These are phyloP conservation scores for Sternarchorhynchus goeldii DNA, from an alignment of 2,797 vertebrate species.

Conservation along the genomic window DNA sequence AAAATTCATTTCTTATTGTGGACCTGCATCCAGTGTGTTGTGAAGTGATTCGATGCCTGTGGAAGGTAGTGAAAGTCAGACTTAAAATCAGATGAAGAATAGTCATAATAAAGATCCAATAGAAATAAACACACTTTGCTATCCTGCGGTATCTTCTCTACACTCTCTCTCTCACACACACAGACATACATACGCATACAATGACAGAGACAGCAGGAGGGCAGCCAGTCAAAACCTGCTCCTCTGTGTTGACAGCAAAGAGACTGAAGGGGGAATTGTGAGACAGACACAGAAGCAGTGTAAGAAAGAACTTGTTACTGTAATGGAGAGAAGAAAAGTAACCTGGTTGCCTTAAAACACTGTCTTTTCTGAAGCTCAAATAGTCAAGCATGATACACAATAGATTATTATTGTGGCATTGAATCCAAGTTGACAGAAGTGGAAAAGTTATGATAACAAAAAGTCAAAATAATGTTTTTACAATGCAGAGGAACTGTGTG, in stretches of 20 bases:
- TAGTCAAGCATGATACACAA: too few relatives aligned
- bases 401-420: too few relatives aligned
- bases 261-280: conserved; percentile 3
- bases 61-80: neutral
- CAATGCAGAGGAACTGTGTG: too few relatives aligned
- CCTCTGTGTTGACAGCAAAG: conserved; percentile 47
- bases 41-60: neutral
- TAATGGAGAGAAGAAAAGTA: too few relatives aligned
- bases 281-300: too few relatives aligned
- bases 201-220: neutral
- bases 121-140: neutral
- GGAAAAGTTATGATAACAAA: too few relatives aligned
- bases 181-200: conserved; percentile 1
- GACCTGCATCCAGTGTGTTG: neutral
- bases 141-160: neutral
- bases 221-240: conserved; percentile 61
- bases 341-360: too few relatives aligned
- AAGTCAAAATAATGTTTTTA: too few relatives aligned
- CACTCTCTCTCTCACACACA: neutral
- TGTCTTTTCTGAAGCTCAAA: too few relatives aligned
- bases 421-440: too few relatives aligned
- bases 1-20: neutral
- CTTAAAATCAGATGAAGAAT: neutral
- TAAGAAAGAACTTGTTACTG: too few relatives aligned
- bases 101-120: neutral